phyloP scores from a whole-genome alignment of 2,797 vertebrate genomes.

The Alca torda region DNA sequence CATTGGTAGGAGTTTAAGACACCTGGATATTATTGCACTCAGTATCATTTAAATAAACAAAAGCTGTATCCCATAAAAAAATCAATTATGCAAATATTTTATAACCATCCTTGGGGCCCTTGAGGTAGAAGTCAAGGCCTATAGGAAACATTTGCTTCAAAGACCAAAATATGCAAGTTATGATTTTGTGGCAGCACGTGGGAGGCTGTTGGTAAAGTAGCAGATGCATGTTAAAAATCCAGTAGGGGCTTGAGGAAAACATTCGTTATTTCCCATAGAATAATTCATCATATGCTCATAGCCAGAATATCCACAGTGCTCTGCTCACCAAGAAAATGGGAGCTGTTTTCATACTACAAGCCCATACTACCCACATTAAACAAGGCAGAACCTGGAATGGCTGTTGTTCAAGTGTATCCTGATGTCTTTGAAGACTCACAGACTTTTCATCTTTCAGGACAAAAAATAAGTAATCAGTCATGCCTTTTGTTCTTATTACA shows the following conservation, averaged over 20 bases:
- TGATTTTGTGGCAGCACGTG: neutral
- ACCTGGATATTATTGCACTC: neutral
- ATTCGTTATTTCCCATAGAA: slow-evolving; percentile 40
- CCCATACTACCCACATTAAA: neutral
- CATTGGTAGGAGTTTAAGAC: neutral
- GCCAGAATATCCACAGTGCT: neutral
- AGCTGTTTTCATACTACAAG: neutral
- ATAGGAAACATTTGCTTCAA: slow-evolving; percentile 9
- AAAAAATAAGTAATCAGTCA: neutral
- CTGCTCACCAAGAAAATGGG: neutral
- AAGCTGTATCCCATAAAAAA: slow-evolving; percentile 14
- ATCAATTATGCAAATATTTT: neutral
- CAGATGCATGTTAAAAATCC: slow-evolving; percentile 49
- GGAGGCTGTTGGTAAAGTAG: slow-evolving; percentile 28
- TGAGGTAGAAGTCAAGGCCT: neutral
- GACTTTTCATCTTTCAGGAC: neutral
- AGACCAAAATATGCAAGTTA: slow-evolving; percentile 24
- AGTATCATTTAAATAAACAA: neutral
- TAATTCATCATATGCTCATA: neutral
- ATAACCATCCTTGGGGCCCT: neutral
- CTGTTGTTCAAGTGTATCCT: neutral
- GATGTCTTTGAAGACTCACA: neutral
- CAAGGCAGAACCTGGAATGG: neutral
- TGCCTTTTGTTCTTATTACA: neutral
- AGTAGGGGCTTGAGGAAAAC: slow-evolving; percentile 8